Evolutionary conservation across 2,113 vertebrate species (phyloP).

Genomic region (Coreoperca whiteheadi): DNA sequence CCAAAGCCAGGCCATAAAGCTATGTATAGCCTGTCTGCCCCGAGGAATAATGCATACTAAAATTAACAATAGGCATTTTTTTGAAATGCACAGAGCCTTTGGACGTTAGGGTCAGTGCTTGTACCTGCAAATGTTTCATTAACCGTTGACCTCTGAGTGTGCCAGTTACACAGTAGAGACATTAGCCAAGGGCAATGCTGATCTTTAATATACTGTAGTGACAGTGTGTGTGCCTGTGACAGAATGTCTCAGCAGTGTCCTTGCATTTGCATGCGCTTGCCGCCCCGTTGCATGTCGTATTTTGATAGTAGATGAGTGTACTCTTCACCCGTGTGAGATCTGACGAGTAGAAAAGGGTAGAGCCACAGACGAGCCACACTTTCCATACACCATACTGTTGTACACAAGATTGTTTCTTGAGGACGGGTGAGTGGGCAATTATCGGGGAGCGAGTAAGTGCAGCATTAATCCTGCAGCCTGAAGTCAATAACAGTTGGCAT

Average conservation of each 20-base stretch:
- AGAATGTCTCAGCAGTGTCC: too few relatives aligned
- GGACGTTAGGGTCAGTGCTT: conserved; percentile 52
- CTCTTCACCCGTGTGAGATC: background rate
- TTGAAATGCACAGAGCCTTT: conserved; percentile 19
- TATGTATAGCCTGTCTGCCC: conserved; percentile 63
- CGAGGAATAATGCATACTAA: conserved; percentile 61
- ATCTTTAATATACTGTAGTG: conserved; percentile 8
- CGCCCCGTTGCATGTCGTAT: background rate
- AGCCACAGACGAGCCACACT: background rate
- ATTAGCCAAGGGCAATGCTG: conserved; percentile 53
- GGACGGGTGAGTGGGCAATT: conserved; percentile 24
- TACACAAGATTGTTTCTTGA: conserved; percentile 9
- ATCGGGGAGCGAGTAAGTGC: conserved; percentile 35
- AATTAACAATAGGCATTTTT: conserved; percentile 63
- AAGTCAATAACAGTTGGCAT: conserved; percentile 61
- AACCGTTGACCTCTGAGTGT: conserved; percentile 44
- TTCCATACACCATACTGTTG: background rate
- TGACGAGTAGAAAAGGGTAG: background rate
- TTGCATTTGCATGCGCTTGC: background rate
- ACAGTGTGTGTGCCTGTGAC: background rate
- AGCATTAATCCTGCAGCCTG: conserved; percentile 47
- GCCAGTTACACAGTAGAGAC: conserved; percentile 16
- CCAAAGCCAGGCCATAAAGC: conserved; percentile 50
- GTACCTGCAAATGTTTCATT: conserved; percentile 63
- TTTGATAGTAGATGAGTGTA: background rate